Base-by-base conservation (phyloP, 2,797 vertebrate genomes). In the Carduelis carduelis region DNA sequence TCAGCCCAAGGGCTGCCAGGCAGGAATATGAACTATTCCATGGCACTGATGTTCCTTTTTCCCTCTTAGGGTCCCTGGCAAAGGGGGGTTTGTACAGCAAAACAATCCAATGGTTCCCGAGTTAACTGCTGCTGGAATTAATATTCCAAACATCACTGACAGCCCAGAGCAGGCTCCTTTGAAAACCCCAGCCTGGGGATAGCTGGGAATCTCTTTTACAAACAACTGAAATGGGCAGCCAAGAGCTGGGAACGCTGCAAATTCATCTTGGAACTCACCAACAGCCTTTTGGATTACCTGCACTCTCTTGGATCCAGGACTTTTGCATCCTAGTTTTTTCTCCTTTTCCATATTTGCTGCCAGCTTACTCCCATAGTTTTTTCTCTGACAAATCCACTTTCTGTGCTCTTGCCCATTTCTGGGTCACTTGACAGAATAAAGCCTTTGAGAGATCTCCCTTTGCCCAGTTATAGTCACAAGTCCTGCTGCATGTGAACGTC, bases 381-480 rank as follows among this genome's bases (percentile, higher is more conserved):
- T 68, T 9, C 64, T 57, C 52, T 52, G 78, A 92, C 75, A 88
- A 71, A 86, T 46, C 20, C 15, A 6, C 41, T 86, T 70, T 53
- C 75, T 59, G 28, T 68, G 57, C 74, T 84, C 77, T 6, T 35
- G 78, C 17, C 81, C 30, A 50, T 79, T 97, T 90, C 86, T 96
- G 89, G 87, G 95, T 93, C 86, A 81, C 82, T 95, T 77, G 32
- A 53, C 60, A 80, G 92, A 89, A 74, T 52, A 87, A 91, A 89
- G 87, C 47, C 81, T 74, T 66, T 32, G 76, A 83, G 15, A 89
- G 83, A 44, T 30, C 68, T 92, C 82, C 9, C 91, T 92, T 59
- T 96, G 87, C 50, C 91, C 92, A 78, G 63, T 95, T 89, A 83
- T 44, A 91, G 90, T 91, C 92, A 91, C 82, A 72, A 49, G 65